Evolutionary conservation across 23 tunicate genomes (phyloP), one percentile per base, ranked within the genome.

Genomic region (Halocynthia roretzi): DNA sequence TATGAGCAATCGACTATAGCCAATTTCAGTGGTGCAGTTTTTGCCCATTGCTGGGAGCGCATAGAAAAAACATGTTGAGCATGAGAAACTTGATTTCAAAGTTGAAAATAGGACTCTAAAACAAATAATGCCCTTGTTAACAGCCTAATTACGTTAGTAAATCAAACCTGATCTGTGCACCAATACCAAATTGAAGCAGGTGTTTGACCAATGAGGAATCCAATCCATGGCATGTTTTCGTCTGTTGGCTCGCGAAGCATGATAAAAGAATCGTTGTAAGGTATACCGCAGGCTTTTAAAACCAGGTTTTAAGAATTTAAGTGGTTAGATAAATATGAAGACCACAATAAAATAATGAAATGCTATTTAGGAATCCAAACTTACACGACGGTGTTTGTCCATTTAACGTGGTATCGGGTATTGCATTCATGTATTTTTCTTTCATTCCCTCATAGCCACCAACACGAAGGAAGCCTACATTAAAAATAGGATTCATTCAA

Each of bases 221-320:
- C 88, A 61, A 83, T 80, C 98, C 98, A 93, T 8, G 98, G 98
- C 76, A 93, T 92, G 56, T 93, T 86, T 51, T 92, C 89, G 80
- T 93, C 98, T 21, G 81, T 71, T 8, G 85, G 93, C 71, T 83
- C 88, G 7, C 94, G 83, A 55, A 93, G 77, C 86, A 93, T 83
- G 22, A 80, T 61, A 56, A 93, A 87, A 6, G 98, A 93, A 76
- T 87, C 90, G 74, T 83, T 76, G 71, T 80, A 76, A 8, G 98
- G 98, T 10, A 56, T 19, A 22, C 97, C 90, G 72, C 90, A 85
- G 8, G 76, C 71, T 77, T 5, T 68, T 68, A 14, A 31, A 12
- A 68, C 2, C 48, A 68, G n/a, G 14, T 68, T n/a, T 68, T 22
- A 21, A n/a, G 50, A 18, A 31, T 4, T 12, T 21, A 4, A 60